Conservation (phyloP, 2,888 invertebrate species). For the Schizotus pectinicornis region DNA sequence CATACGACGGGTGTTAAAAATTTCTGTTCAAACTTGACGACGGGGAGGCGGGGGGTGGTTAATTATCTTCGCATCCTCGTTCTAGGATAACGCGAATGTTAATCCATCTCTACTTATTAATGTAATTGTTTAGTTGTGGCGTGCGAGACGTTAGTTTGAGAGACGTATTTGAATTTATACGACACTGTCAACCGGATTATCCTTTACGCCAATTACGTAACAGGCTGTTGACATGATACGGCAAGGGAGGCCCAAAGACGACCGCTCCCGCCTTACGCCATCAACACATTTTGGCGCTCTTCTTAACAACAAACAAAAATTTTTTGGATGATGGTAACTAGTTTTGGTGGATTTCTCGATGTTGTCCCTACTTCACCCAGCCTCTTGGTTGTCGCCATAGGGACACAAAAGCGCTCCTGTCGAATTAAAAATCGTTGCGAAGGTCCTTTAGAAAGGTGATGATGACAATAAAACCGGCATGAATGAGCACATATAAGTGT, state of each 20-base stretch:
- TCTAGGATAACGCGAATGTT: no score
- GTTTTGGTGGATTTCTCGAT: not conserved
- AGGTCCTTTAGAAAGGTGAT: slow-evolving; percentile 14
- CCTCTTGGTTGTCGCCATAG: no score
- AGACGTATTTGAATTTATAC: slow-evolving; percentile 56
- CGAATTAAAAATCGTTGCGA: no score
- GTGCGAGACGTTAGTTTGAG: slow-evolving; percentile 37
- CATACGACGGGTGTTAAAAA: no score
- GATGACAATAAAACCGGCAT: slow-evolving; percentile 34
- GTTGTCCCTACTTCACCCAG: no score
- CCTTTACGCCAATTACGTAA: slow-evolving; percentile 51
- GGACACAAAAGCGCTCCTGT: no score
- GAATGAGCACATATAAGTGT: slow-evolving; percentile 50
- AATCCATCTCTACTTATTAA: not conserved
- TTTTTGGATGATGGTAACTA: not conserved
- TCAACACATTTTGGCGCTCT: no score
- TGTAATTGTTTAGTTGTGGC: slow-evolving; percentile 15
- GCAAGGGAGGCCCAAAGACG: slow-evolving; percentile 30
- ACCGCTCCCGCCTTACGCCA: not conserved
- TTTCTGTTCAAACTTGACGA: not conserved
- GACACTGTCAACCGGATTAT: slow-evolving; percentile 54
- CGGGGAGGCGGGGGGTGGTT: no score
- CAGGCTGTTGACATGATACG: slow-evolving; percentile 47
- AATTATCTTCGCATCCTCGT: no score
- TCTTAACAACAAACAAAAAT: no score